A percentile compares a stretch with the other conserved stretches of the same genome.
Evolutionary conservation across 2,113 vertebrate genomes (phyloP).

Genomic region (Bostrychus sinensis): DNA sequence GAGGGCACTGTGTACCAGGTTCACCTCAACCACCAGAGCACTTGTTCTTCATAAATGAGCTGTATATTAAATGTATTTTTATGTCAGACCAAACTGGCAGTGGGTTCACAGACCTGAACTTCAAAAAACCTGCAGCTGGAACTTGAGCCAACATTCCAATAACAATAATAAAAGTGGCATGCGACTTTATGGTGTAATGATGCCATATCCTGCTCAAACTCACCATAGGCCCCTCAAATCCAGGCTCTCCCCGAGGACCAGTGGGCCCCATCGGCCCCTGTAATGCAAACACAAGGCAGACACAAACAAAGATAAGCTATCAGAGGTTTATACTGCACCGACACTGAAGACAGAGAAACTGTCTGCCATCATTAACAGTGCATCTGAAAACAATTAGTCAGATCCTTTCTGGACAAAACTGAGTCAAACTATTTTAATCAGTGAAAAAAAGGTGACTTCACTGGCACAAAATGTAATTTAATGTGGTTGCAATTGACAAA

Average conservation of each 20-base stretch:
- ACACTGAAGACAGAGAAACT: not conserved
- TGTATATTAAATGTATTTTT: not conserved
- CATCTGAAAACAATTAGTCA: no score
- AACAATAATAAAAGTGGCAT: not conserved
- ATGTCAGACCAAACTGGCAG: not conserved
- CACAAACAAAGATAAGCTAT: not conserved
- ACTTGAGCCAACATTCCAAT: not conserved
- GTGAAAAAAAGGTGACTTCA: not conserved
- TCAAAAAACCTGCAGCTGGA: not conserved
- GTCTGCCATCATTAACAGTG: no score
- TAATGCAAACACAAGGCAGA: slow-evolving; percentile 7
- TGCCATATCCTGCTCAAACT: slow-evolving; percentile 49
- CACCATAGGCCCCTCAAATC: slow-evolving; percentile 85
- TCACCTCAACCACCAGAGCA: not conserved
- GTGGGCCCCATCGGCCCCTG: slow-evolving; percentile 79
- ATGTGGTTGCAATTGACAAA: no score
- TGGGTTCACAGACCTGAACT: not conserved
- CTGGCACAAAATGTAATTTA: no score
- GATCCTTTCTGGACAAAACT: no score
- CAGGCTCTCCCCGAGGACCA: slow-evolving; percentile 80
- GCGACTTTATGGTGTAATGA: not conserved
- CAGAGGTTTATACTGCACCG: not conserved
- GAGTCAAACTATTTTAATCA: no score
- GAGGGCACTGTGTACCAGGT: not conserved
- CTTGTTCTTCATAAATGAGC: not conserved